Base-by-base conservation (phyloP, 2,797 vertebrate genomes). In the Merluccius polli region DNA sequence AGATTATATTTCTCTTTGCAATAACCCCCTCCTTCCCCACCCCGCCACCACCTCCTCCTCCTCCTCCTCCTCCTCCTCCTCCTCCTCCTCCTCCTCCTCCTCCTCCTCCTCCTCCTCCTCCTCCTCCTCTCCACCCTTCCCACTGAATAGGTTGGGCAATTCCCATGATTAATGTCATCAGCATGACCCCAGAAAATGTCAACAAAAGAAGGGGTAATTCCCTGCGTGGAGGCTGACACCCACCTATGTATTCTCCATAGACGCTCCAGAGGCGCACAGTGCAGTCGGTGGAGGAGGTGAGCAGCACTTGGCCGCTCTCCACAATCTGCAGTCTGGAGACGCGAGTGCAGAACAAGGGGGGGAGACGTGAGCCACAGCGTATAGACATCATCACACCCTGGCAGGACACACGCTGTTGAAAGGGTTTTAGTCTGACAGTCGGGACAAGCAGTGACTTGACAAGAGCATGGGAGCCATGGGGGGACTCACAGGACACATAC, bases 221-320 rank as follows among this genome's bases (percentile, higher is more conserved):
- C 59, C 59, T 27, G 24, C 27, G 59, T 11, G n/a, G 59, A 16
- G 12, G 10, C n/a, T 15, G 11, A 68, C 29, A 32, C 27, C 67
- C 76, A 91, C 90, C 94, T 74, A 92, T 88, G 79, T 90, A 93
- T 10, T 92, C 87, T 76, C 93, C 90, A 1, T 81, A 65, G 67
- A 79, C 52, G 52, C 89, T 93, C 94, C 94, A 94, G 12, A 95
- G 87, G 0, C 72, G 81, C 76, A 94, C 92, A 0, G 91, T 93
- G 87, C 70, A 72, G 81, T 92, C 93, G 12, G 73, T 63, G 18
- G 94, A 94, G 6, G 87, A 93, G 3, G 91, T 94, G 63, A 96
- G 92, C 72, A 95, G 83, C 85, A 91, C 80, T 81, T 88, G 88
- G 76, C 94, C 92, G 82, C 86, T 88, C 84, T 93, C 91, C 82